Percentiles rank a stretch among this genome's conserved stretches.
Conservation (phyloP, 2,113 vertebrate genomes). For the Pseudorhombus dupliciocellatus region DNA sequence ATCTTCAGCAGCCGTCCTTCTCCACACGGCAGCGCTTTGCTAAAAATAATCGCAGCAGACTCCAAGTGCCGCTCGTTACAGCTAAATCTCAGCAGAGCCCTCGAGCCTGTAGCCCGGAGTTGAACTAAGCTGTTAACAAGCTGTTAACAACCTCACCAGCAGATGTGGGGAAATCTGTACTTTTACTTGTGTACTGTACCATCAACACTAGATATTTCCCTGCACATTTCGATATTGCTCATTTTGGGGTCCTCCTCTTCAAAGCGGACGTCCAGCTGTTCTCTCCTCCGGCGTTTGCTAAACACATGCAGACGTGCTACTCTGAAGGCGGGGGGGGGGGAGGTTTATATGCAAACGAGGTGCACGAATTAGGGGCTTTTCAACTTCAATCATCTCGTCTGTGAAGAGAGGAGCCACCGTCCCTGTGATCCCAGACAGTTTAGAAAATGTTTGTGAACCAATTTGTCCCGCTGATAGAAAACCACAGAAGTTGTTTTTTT, state of each 20-base stretch:
- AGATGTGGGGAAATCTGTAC: conserved; percentile 36
- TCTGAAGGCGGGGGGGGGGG: conserved; percentile 37
- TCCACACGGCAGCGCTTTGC: conserved; percentile 31
- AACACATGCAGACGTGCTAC: conserved; percentile 33
- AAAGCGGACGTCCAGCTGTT: conserved; percentile 60
- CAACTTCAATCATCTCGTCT: conserved; percentile 39
- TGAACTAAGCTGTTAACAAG: conserved; percentile 67
- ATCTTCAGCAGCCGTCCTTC: conserved; percentile 34
- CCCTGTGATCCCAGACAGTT: conserved; percentile 43
- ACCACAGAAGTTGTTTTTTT: conserved; percentile 7
- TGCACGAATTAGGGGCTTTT: conserved; percentile 42
- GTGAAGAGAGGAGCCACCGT: conserved; percentile 14
- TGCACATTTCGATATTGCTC: conserved; percentile 23
- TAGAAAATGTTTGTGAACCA: conserved; percentile 52
- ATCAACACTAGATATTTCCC: conserved; percentile 44
- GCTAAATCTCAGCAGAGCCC: conserved; percentile 63
- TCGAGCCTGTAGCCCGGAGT: conserved; percentile 60
- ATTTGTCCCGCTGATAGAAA: conserved; percentile 38
- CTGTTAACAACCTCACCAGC: conserved; percentile 60
- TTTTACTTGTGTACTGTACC: conserved; percentile 33
- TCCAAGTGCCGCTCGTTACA: conserved; percentile 56
- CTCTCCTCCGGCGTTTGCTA: conserved; percentile 29
- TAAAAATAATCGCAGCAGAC: conserved; percentile 66
- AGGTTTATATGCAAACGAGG: conserved; percentile 50
- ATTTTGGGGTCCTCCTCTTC: conserved; percentile 29